Evolutionary conservation across 2,797 vertebrate genomes (phyloP), one percentile per base, ranked within the genome.

Genomic region (Thaleichthys pacificus): DNA sequence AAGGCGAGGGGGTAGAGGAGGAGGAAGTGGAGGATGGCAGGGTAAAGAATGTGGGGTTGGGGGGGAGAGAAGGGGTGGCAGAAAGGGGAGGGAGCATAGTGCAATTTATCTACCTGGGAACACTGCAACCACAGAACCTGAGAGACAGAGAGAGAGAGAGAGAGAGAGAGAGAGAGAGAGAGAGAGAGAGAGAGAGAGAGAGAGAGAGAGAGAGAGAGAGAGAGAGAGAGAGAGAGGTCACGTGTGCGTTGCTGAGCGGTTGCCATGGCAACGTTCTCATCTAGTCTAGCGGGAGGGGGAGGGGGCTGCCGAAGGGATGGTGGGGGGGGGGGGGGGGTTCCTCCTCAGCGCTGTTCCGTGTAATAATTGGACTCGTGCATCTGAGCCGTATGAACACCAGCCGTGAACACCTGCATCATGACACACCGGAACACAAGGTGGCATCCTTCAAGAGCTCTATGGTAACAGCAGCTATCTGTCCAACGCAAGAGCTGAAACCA

Each of bases 81-180:
- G 32, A 58, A 42, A 15, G 24, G 51, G 30, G 35, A 42, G 58
- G 56, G 70, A 58, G 69, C 66, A 66, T 49, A 68, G 66, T 56
- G 77, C 66, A 77, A 88, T 91, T 88, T 83, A 91, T 91, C 79
- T 91, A 91, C 88, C 90, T 90, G 85, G 72, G 75, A 91, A 89
- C 71, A 54, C 76, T 69, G 74, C 78, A 77, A 73, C 76, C 66
- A 75, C 70, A 77, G 42, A 85, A 80, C 79, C 77, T 75, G 61
- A 70, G 51, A 54, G 5, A 2, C 8, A 42, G 38, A 42, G 38
- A 42, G 38, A 12, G 38, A 42, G 58, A 12, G 38, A n/a, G 15
- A 11, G 38, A 12, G 42, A 14, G 74, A 22, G 17, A 21, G 51
- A 12, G 38, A n/a, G 15, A 11, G 38, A 12, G 42, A 14, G 74